Evolutionary conservation across 92 coral and sea anemone species (phyloP), one percentile per base, ranked within the genome.

Genomic region (Porites divaricata): DNA sequence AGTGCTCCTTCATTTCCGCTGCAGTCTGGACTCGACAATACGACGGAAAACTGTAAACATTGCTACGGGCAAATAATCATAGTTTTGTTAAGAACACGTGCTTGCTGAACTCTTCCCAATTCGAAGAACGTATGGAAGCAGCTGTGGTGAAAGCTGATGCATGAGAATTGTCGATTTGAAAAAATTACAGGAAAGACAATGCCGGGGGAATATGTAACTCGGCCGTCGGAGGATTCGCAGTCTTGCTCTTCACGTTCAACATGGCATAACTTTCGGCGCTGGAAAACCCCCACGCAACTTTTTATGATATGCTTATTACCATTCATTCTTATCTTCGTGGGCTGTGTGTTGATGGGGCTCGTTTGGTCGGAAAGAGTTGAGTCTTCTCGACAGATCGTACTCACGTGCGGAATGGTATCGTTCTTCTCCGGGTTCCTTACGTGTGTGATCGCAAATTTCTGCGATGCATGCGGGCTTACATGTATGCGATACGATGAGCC

Each of bases 401-500:
- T 82, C 52, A 72, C 79, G 59, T 72, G 86, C 50, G 86, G 86
- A 16, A 82, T 82, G 86, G 79, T 72, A 9, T 73, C 72, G 6
- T 82, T 82, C 53, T 82, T 82, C 62, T 72, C 79, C 65, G 86
- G 86, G 78, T 82, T 82, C 53, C 78, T 82, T 13, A 26, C 22
- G 62, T 82, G 86, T 63, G 86, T 82, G 22, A 62, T 82, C 41
- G 86, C 86, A 4, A 82, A 82, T 61, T 82, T 82, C 78, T 82
- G 78, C 67, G 86, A 82, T 45, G 86, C 86, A 24, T 82, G 86
- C 16, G 86, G 86, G 26, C 63, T 72, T 50, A 72, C 71, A 22
- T 72, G 79, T 45, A 50, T 12, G 24, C 21, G 63, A 23, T 74
- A 72, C 69, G 79, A 61, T 12, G 86, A 72, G 23, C 57, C 76